Percentiles rank a stretch among this genome's conserved stretches.
Evolutionary conservation across 64 coral and sea anemone species (phyloP).

Genomic region (Platygyra sinensis): DNA sequence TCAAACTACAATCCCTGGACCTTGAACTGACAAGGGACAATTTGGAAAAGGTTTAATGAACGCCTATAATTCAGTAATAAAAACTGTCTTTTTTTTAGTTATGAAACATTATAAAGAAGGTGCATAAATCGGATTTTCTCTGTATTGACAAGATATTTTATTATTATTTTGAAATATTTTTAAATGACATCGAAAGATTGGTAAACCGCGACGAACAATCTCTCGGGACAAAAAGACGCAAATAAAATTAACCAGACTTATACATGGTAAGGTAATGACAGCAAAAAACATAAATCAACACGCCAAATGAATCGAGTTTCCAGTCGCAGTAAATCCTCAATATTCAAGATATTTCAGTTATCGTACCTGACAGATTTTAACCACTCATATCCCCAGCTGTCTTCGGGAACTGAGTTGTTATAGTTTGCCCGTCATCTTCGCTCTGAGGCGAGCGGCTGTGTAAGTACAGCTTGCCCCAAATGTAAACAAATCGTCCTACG

Average conservation of each 20-base stretch:
- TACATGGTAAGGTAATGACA: background rate
- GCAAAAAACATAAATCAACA: background rate
- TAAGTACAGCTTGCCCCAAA: slow-evolving; percentile 22
- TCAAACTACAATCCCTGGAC: too few species aligned
- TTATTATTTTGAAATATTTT: background rate
- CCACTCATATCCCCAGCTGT: background rate
- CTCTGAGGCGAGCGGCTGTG: background rate
- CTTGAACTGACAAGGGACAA: too few species aligned
- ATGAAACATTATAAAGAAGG: background rate
- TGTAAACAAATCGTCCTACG: background rate
- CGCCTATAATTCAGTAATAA: background rate
- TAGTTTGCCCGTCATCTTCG: background rate
- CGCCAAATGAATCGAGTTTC: background rate
- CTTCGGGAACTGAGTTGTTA: background rate
- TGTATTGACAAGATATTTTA: background rate
- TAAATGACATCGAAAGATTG: background rate
- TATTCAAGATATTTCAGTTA: background rate
- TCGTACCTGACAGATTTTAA: background rate
- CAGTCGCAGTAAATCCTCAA: background rate
- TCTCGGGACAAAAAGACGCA: background rate
- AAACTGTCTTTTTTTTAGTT: background rate
- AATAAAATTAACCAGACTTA: background rate
- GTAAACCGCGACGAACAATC: background rate
- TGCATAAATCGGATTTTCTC: background rate
- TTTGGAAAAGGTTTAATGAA: too few species aligned